A percentile compares a stretch with the other conserved stretches of the same genome.
Evolutionary conservation across 2,797 vertebrate genomes (phyloP).

Genomic region (Myotis daubentonii): DNA sequence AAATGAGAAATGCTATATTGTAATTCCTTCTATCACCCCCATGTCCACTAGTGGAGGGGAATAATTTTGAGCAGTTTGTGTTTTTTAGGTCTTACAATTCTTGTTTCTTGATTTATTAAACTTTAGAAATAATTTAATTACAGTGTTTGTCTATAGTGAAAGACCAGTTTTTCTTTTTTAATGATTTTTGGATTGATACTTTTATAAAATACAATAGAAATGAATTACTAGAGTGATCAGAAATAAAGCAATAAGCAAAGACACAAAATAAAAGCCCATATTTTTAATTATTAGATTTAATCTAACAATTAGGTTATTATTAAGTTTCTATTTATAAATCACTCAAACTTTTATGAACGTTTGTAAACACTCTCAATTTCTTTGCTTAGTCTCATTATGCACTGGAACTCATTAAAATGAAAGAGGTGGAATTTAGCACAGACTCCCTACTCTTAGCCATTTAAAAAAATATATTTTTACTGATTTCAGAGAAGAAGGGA

Average conservation of each 20-base stretch:
- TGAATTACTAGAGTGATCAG: neutral
- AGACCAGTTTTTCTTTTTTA: constrained; percentile 14
- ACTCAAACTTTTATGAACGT: neutral
- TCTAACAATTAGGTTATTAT: constrained; percentile 18
- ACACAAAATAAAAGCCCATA: neutral
- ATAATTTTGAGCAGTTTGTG: constrained; percentile 32
- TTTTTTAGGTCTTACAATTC: neutral
- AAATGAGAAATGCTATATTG: neutral
- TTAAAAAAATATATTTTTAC: neutral
- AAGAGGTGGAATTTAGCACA: neutral
- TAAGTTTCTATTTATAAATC: constrained; percentile 38
- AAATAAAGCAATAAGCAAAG: neutral
- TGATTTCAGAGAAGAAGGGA: too few species aligned
- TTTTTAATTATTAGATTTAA: constrained; percentile 37
- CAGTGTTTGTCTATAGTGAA: constrained; percentile 2
- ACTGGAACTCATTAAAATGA: neutral
- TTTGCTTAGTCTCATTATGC: neutral
- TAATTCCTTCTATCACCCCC: neutral
- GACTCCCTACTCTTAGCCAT: neutral
- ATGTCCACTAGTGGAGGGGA: neutral
- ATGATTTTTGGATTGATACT: neutral
- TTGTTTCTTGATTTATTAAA: constrained; percentile 28
- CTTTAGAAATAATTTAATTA: neutral
- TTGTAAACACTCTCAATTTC: neutral
- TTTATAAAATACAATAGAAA: constrained; percentile 28